Percentiles rank a stretch among this genome's conserved stretches.
These are phyloP conservation scores for Zoanthus gigantus DNA, from an alignment of 92 coral and sea anemone genomes.

Conservation along the genomic window DNA sequence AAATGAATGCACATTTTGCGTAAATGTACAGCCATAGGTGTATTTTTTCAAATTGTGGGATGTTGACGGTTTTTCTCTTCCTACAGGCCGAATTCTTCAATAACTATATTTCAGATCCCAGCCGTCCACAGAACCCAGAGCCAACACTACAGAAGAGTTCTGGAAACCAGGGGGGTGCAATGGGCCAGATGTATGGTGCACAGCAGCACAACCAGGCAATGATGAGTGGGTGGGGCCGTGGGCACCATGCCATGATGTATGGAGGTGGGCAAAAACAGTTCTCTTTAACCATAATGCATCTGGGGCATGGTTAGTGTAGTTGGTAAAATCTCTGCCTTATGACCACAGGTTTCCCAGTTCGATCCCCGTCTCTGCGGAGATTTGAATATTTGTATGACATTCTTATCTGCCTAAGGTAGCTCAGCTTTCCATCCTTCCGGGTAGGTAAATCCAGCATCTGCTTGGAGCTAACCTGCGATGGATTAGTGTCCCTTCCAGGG, in stretches of 20 bases:
- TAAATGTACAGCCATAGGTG: too few relatives aligned
- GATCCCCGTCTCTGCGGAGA: too few relatives aligned
- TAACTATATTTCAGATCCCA: constrained; percentile 85
- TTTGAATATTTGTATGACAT: too few relatives aligned
- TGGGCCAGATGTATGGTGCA: constrained; percentile 81
- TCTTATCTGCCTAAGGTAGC: too few relatives aligned
- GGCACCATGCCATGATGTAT: constrained; percentile 88
- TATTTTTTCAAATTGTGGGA: not conserved
- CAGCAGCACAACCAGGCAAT: constrained; percentile 85
- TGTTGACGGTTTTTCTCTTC: not conserved
- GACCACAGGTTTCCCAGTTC: too few relatives aligned
- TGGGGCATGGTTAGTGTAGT: too few relatives aligned
- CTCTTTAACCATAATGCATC: not conserved
- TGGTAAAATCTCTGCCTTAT: too few relatives aligned
- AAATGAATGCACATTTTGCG: too few relatives aligned
- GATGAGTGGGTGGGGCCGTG: constrained; percentile 97
- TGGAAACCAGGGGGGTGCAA: constrained; percentile 72
- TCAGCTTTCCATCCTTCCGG: too few relatives aligned
- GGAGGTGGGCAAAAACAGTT: constrained; percentile 44
- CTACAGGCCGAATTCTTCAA: constrained; percentile 94
- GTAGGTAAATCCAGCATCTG: too few relatives aligned
- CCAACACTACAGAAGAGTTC: constrained; percentile 69
- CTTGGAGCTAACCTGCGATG: too few relatives aligned
- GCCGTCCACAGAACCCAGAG: constrained; percentile 88
- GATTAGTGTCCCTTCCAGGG: too few relatives aligned